phyloP scores from a whole-genome alignment of 2,797 vertebrate genomes.

The Potorous gilbertii region DNA sequence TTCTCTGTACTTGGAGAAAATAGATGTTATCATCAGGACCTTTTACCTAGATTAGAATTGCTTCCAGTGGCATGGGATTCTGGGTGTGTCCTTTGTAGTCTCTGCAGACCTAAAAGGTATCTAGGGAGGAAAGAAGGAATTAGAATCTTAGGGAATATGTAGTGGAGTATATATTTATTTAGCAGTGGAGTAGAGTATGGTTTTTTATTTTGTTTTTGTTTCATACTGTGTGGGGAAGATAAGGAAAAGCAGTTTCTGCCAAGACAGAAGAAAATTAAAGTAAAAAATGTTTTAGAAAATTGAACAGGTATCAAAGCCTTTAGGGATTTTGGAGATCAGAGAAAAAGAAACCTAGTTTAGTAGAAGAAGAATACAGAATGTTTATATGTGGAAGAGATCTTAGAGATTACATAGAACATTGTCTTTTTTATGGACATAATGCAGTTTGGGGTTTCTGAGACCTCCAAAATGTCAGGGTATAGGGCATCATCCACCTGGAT shows the following conservation, averaged over 20 bases:
- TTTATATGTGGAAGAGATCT: not conserved
- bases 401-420: not conserved
- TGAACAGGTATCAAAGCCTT: not conserved
- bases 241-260: not conserved
- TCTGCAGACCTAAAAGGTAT: not conserved
- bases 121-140: not conserved
- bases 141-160: not conserved
- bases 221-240: not conserved
- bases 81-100: not conserved
- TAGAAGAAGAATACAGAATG: not conserved
- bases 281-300: not conserved
- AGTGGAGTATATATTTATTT: not conserved
- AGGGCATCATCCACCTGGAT: too few relatives aligned
- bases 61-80: not conserved
- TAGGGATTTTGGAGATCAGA: not conserved
- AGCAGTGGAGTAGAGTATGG: not conserved
- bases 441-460: too few relatives aligned
- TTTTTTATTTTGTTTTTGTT: not conserved
- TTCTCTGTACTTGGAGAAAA: not conserved
- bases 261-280: not conserved
- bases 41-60: not conserved
- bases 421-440: not conserved
- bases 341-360: not conserved
- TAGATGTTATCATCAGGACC: not conserved
- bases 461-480: too few relatives aligned